phyloP scores from a whole-genome alignment of 2,113 vertebrate genomes.

The Hypocryptadius cinnamomeus region DNA sequence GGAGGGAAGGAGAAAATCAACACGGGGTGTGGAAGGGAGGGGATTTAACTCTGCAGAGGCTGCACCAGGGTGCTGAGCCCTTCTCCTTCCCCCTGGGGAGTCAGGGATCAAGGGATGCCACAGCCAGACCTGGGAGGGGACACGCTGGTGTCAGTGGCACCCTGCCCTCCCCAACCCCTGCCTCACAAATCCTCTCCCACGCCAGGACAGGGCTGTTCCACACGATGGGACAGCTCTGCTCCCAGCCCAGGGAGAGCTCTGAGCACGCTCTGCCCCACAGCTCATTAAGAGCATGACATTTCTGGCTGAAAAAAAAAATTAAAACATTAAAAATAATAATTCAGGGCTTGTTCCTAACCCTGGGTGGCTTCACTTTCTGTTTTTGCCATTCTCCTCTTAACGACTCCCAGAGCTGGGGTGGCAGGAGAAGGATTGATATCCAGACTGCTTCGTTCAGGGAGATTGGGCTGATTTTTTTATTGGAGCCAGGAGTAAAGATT shows the following conservation, averaged over 20 bases:
- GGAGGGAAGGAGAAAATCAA: not conserved
- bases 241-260: not conserved
- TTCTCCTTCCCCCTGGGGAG: not conserved
- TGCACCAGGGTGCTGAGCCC: not conserved
- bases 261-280: not conserved
- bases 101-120: not conserved
- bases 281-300: not conserved
- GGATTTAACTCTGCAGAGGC: rapidly evolving
- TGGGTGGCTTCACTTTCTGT: constrained; percentile 24
- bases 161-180: rapidly evolving
- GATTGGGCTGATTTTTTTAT: not conserved
- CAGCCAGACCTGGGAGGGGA: not conserved
- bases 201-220: not conserved
- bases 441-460: not conserved
- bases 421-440: constrained; percentile 30
- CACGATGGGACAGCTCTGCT: not conserved
- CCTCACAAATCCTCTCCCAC: not conserved
- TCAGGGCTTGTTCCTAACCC: not conserved
- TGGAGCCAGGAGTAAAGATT: constrained; percentile 24
- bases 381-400: constrained; percentile 6
- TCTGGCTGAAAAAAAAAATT: not conserved
- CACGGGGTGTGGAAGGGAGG: rapidly evolving
- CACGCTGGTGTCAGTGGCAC: not conserved
- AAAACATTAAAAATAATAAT: not conserved
- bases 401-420: not conserved